phyloP scores from a whole-genome alignment of 1,140 invertebrate genomes.

The Hyphantria cunea region DNA sequence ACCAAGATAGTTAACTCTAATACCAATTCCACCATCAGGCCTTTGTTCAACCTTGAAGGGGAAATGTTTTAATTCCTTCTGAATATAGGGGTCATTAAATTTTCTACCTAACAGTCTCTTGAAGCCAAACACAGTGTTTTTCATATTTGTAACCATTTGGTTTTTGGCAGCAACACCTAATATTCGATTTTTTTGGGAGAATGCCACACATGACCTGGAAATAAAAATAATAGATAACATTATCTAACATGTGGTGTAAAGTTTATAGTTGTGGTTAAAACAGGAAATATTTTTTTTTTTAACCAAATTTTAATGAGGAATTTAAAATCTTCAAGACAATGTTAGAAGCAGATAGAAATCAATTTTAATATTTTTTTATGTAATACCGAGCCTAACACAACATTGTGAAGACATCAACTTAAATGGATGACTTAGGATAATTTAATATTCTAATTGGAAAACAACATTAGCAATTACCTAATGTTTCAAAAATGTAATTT shows the following conservation, averaged over 20 bases:
- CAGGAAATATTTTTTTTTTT: background rate
- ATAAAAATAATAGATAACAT: slow-evolving; percentile 4
- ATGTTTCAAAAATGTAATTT: too few species aligned
- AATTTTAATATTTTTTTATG: background rate
- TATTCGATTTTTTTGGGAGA: slow-evolving; percentile 94
- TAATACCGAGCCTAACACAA: too few species aligned
- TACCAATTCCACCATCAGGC: slow-evolving; percentile 88
- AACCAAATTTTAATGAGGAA: too few species aligned
- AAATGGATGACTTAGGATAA: too few species aligned
- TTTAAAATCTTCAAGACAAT: too few species aligned
- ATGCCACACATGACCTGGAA: slow-evolving; percentile 96
- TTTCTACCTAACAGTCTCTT: slow-evolving; percentile 95
- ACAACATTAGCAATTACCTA: too few species aligned
- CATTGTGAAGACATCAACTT: too few species aligned
- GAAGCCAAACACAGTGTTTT: slow-evolving; percentile 97
- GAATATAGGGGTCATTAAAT: slow-evolving; percentile 93
- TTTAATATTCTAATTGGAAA: too few species aligned
- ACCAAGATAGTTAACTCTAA: slow-evolving; percentile 93
- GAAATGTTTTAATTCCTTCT: slow-evolving; percentile 89
- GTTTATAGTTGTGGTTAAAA: background rate
- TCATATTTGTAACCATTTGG: slow-evolving; percentile 97
- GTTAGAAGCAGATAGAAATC: too few species aligned
- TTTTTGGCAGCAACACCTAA: slow-evolving; percentile 98
- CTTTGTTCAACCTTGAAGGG: slow-evolving; percentile 89
- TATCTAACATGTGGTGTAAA: background rate